These are phyloP conservation scores for Shinisaurus crocodilurus DNA, from an alignment of 2,113 vertebrate genomes.

Conservation along the genomic window DNA sequence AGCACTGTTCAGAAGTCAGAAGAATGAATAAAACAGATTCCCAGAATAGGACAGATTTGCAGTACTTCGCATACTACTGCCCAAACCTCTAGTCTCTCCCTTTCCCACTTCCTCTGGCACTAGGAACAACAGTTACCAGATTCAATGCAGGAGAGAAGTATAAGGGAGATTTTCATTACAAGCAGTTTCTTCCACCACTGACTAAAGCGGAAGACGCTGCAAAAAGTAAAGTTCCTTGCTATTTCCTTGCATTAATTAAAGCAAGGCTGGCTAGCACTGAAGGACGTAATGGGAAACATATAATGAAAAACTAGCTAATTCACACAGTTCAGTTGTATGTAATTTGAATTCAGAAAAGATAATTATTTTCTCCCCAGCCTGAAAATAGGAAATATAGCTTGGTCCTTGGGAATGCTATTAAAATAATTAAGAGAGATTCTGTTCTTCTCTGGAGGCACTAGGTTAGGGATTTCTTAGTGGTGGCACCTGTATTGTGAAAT, in stretches of 20 bases:
- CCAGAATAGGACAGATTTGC: no score
- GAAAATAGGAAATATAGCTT: neutral
- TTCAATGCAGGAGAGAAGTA: no score
- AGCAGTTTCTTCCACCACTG: neutral
- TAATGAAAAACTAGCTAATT: neutral
- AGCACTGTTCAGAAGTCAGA: no score
- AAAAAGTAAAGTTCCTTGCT: neutral
- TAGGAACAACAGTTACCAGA: no score
- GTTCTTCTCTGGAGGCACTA: no score
- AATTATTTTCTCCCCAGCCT: neutral
- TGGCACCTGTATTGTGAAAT: neutral
- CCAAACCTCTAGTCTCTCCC: no score
- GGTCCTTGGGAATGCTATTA: neutral
- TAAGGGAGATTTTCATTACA: neutral
- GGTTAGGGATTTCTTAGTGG: neutral
- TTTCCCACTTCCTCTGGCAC: no score
- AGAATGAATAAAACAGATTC: no score
- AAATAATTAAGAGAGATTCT: neutral
- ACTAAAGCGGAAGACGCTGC: neutral
- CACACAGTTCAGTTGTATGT: neutral
- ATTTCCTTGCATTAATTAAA: no score
- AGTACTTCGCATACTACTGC: no score
- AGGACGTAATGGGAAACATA: neutral
- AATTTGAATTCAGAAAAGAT: neutral
- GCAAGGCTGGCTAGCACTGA: no score